phyloP scores from a whole-genome alignment of 1,140 invertebrate genomes.

The Macrostomum lignano region DNA sequence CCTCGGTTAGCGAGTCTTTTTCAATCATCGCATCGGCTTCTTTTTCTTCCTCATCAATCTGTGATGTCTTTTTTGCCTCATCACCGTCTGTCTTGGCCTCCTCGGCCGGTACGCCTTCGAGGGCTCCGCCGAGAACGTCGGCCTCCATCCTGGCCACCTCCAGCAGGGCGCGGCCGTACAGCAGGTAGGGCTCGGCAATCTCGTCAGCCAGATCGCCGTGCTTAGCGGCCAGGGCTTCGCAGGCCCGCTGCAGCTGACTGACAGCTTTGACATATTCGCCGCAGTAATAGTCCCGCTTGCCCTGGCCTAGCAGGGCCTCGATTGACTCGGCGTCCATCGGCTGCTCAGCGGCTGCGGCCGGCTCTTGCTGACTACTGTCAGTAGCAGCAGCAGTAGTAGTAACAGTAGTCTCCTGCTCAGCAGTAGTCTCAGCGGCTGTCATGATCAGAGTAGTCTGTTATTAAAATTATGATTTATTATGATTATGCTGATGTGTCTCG shows the following conservation, averaged over 20 bases:
- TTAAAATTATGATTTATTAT: too few species aligned
- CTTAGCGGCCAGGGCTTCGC: constrained; percentile 34
- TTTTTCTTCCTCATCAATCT: neutral
- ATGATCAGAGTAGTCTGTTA: too few species aligned
- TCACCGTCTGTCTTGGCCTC: neutral
- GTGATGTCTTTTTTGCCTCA: neutral
- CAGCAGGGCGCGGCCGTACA: constrained; percentile 46
- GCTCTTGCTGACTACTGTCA: too few species aligned
- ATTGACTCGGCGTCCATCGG: too few species aligned
- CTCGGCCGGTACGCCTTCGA: constrained; percentile 29
- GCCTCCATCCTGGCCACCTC: constrained; percentile 48
- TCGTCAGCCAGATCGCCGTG: constrained; percentile 46
- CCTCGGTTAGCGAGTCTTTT: constrained; percentile 7
- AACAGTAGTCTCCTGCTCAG: too few species aligned
- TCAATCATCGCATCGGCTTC: constrained; percentile 4
- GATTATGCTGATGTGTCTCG: too few species aligned
- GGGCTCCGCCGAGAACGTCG: constrained; percentile 43
- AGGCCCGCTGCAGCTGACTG: constrained; percentile 42
- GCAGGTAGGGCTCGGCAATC: constrained; percentile 50
- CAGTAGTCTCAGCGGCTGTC: too few species aligned
- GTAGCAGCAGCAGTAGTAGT: too few species aligned
- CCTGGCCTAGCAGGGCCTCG: constrained; percentile 34
- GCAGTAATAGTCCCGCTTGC: constrained; percentile 46
- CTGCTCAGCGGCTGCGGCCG: too few species aligned
- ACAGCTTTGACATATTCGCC: constrained; percentile 47